Conservation (phyloP, 2,888 invertebrate species). For the Pristionchus fissidentatus region DNA sequence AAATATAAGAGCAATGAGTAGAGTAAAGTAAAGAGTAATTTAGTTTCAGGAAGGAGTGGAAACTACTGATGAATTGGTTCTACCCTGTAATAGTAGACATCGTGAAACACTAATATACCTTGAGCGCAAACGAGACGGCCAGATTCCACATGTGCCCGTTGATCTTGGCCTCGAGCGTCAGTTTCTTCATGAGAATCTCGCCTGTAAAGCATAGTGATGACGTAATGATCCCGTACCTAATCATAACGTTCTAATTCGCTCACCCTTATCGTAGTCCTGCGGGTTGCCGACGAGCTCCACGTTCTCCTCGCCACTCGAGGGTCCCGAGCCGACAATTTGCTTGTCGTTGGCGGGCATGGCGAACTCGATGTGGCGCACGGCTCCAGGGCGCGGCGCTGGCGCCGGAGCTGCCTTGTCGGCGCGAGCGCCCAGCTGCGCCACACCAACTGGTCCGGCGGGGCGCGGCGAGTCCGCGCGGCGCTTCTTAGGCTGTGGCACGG, state of each 20-base stretch:
- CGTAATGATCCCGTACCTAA: not conserved
- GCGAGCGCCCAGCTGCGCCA: not conserved
- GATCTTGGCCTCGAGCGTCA: slow-evolving; percentile 40
- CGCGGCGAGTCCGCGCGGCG: not conserved
- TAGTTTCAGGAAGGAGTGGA: no score
- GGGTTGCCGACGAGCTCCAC: slow-evolving; percentile 22
- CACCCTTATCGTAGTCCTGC: slow-evolving; percentile 33
- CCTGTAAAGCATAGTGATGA: not conserved
- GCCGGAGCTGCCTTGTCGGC: not conserved
- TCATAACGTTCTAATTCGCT: not conserved
- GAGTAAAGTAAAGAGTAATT: no score
- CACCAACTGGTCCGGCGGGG: not conserved
- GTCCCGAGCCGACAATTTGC: not conserved
- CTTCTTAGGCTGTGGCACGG: no score
- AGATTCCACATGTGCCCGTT: slow-evolving; percentile 24
- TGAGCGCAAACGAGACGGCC: slow-evolving; percentile 21
- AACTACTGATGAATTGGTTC: no score
- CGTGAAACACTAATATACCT: not conserved
- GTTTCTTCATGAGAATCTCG: slow-evolving; percentile 38
- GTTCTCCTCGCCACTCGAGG: not conserved
- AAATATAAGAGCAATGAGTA: no score
- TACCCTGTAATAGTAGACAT: no score
- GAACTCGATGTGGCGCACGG: not conserved
- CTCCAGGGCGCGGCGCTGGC: not conserved
- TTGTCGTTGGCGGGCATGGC: not conserved